Evolutionary conservation across 2,797 vertebrate species (phyloP), one percentile per base, ranked within the genome.

Genomic region (Phoeniculus purpureus): DNA sequence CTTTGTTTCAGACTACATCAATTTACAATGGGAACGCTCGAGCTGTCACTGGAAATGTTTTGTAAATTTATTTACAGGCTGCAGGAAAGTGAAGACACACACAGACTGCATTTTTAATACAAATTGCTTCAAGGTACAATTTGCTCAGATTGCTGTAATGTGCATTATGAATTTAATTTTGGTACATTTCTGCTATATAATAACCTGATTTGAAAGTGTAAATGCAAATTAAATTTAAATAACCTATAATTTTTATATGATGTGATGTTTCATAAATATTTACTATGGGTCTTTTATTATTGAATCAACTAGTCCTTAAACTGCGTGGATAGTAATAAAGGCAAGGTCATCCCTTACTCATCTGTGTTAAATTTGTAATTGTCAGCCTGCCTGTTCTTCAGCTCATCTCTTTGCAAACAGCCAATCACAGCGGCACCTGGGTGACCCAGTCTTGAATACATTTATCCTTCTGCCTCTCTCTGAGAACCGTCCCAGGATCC

Each of bases 131-230:
- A 18, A 97, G 94, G 91, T 95, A 94, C 96, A 91, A 94, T 96
- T 96, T 96, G 91, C 84, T 87, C 73, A 92, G 82, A 92, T 95
- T 90, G 92, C 92, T 94, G 86, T 95, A 94, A 94, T 94, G 92
- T 77, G 74, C 86, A 91, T 95, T 96, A 96, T 94, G 94, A 94
- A 95, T 96, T 97, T 95, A 96, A 97, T 96, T 97, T 94, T 80
- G 73, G 91, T 87, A 80, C 54, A 91, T 96, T 95, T 93, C 85
- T 87, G 62, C 84, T 71, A 81, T 93, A 94, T 94, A 95, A 95
- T 96, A 96, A 96, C 81, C 80, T 56, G 91, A 95, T 94, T 92
- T 95, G 91, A 86, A 95, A 93, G 81, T 85, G 91, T 86, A 94
- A 94, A 94, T 91, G 86, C 74, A 95, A 96, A 96, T 97, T 94